Base-by-base conservation (phyloP, 2,113 vertebrate species). In the Ardeotis arabs region DNA sequence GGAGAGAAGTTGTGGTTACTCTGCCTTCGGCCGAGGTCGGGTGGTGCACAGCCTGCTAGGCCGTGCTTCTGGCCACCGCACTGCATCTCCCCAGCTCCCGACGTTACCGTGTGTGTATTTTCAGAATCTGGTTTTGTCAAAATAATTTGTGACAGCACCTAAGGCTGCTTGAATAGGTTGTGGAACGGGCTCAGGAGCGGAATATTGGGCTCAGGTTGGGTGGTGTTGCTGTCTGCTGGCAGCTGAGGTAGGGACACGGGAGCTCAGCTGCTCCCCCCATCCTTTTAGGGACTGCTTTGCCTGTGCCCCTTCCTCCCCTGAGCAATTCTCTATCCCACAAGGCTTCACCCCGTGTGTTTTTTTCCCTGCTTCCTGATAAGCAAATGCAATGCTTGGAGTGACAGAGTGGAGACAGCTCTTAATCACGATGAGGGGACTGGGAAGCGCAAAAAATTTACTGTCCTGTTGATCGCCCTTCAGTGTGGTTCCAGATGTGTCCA, bases 41-140 rank as follows among this genome's bases (percentile, higher is more conserved):
- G 37, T 73, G 22, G 27, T 29, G 20, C 12, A 3, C 19, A 5
- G 37, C 12, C 24, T 4, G 15, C 6, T 3, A 8, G 0, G 3
- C 14, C 2, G 1, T 10, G 31, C 24, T n/a, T 59, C n/a, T 45
- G 1, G 3, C 0, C 27, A 19, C 39, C 14, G 33, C 14, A 1
- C 7, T 7, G 1, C 60, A 20, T 16, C 1, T 1, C 15, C 37
- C n/a, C 0, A 1, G 25, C 10, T 22, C 23, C 49, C 1, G 1
- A 2, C 0, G 0, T 31, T 33, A 2, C 72, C 37, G 31, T 7
- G 2, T 18, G 17, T 17, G 20, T 20, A 2, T 33, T 63, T 68
- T 18, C 47, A 47, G 39, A 45, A 4, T 4, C 14, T 17, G 11
- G 2, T 20, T 72, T 62, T 50, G 49, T 47, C 53, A 8, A 31